Conservation (phyloP, 2,888 invertebrate species). For the Lutraria lutraria region DNA sequence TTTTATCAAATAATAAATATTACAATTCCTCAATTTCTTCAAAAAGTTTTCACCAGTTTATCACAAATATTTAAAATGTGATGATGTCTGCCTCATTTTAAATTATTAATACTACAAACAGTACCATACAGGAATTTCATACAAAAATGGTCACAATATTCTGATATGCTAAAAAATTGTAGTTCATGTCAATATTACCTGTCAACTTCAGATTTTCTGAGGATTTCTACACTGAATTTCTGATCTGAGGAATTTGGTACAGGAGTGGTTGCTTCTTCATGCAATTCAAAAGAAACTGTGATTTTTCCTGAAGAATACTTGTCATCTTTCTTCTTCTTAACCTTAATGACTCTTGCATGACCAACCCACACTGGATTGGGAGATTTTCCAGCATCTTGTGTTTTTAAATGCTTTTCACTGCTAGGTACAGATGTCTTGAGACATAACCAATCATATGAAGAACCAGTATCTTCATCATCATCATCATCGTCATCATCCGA, state of each 20-base stretch:
- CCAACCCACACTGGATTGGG: slow-evolving; percentile 39
- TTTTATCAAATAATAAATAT: too few relatives aligned
- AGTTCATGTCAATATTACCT: slow-evolving; percentile 34
- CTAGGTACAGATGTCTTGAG: slow-evolving; percentile 31
- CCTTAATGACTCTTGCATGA: slow-evolving; percentile 42
- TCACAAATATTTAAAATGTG: too few relatives aligned
- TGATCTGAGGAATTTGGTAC: neutral
- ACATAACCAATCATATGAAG: slow-evolving; percentile 48
- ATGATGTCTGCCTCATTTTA: too few relatives aligned
- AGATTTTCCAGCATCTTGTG: neutral
- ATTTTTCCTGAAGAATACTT: slow-evolving; percentile 17
- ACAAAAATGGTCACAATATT: too few relatives aligned
- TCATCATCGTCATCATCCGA: slow-evolving; percentile 53
- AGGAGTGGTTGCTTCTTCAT: slow-evolving; percentile 16
- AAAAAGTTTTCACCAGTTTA: too few relatives aligned
- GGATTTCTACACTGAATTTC: slow-evolving; percentile 54
- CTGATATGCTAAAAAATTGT: too few relatives aligned
- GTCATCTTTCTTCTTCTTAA: slow-evolving; percentile 38
- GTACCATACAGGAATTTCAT: too few relatives aligned
- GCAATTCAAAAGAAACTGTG: slow-evolving; percentile 36
- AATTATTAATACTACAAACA: too few relatives aligned
- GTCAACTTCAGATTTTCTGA: slow-evolving; percentile 60
- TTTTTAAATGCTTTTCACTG: neutral
- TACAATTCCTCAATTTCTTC: too few relatives aligned
- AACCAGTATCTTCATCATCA: neutral